Conservation (phyloP, 2,888 invertebrate species). For the Tanytarsus gracilentus region DNA sequence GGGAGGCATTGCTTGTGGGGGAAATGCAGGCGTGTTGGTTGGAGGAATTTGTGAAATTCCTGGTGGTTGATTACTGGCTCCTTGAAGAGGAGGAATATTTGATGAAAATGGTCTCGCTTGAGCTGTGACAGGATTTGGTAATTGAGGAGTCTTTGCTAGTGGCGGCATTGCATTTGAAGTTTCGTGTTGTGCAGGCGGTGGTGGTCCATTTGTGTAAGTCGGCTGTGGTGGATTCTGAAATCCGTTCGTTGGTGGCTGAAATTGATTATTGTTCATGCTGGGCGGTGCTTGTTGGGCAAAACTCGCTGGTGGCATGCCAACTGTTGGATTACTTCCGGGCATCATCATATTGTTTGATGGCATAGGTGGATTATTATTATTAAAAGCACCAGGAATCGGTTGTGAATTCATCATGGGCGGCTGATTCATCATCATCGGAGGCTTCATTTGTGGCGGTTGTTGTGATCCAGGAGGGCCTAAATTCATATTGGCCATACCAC, state of each 20-base stretch:
- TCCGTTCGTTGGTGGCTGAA: slow-evolving; percentile 25
- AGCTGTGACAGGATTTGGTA: background rate
- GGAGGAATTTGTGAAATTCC: slow-evolving; percentile 20
- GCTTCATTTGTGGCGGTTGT: slow-evolving; percentile 30
- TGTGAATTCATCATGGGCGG: slow-evolving; percentile 30
- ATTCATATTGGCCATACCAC: slow-evolving; percentile 30
- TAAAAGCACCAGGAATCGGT: slow-evolving; percentile 34
- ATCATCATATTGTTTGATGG: slow-evolving; percentile 35
- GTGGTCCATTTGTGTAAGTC: slow-evolving; percentile 21
- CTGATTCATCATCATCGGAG: slow-evolving; percentile 30
- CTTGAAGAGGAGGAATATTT: slow-evolving; percentile 21
- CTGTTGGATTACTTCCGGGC: background rate
- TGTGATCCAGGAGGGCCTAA: slow-evolving; percentile 25
- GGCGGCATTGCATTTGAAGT: slow-evolving; percentile 33
- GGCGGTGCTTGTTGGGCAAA: background rate
- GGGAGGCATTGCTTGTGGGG: slow-evolving; percentile 25
- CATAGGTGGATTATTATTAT: slow-evolving; percentile 37
- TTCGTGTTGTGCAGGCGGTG: slow-evolving; percentile 4
- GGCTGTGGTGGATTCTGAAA: slow-evolving; percentile 26
- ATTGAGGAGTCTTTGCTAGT: slow-evolving; percentile 31
- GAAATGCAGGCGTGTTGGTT: slow-evolving; percentile 27
- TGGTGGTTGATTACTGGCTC: slow-evolving; percentile 27
- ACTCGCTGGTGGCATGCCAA: background rate
- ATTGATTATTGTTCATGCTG: background rate
- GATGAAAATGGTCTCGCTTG: slow-evolving; percentile 12